A percentile compares a stretch with the other conserved stretches of the same genome.
Conservation (phyloP, 2,888 invertebrate species). For the Morinoia aosen region DNA sequence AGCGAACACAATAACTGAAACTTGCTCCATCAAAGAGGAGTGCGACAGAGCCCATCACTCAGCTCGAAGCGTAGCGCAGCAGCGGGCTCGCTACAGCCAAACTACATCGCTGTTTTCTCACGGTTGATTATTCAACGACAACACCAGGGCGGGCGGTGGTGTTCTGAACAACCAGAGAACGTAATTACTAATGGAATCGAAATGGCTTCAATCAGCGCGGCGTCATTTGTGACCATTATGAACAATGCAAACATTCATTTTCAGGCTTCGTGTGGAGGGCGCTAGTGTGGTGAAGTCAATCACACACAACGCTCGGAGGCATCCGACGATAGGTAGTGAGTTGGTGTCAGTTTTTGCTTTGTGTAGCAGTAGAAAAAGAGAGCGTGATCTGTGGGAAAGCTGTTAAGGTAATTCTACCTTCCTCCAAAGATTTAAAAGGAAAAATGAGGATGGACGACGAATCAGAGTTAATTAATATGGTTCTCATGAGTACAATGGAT, state of each 20-base stretch:
- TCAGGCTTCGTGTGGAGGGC: not conserved
- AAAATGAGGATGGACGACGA: not conserved
- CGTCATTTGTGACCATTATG: not conserved
- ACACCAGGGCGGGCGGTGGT: not conserved
- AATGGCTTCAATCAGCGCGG: not conserved
- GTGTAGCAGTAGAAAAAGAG: not conserved
- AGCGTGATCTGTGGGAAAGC: not conserved
- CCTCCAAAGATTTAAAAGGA: not conserved
- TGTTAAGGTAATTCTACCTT: not conserved
- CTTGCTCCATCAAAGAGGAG: too few species aligned
- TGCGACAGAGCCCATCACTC: not conserved
- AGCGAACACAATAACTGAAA: too few species aligned
- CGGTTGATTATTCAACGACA: conserved; percentile 17
- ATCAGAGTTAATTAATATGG: not conserved
- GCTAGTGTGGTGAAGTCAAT: not conserved
- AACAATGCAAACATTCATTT: conserved; percentile 7
- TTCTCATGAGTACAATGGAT: too few species aligned
- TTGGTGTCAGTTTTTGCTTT: not conserved
- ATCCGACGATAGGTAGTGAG: not conserved
- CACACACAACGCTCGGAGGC: not conserved
- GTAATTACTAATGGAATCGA: conserved; percentile 4
- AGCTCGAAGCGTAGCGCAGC: not conserved
- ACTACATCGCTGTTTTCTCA: not conserved
- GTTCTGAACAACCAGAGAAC: not conserved
- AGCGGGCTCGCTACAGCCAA: not conserved